phyloP scores from a whole-genome alignment of 1,140 invertebrate genomes.

The Zaprionus africanus region DNA sequence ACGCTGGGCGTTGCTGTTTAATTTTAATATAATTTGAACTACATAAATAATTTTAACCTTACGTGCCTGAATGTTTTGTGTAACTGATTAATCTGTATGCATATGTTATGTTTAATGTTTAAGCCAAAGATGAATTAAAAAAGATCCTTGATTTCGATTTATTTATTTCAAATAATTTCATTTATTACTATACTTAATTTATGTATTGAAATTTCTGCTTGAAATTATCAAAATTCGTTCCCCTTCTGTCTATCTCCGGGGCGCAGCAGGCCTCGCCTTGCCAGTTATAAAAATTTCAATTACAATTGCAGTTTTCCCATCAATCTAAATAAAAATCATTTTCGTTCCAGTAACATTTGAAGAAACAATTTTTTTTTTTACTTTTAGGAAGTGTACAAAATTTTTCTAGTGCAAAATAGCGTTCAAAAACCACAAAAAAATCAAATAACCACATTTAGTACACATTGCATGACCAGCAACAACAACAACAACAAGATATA shows the following conservation, averaged over 20 bases:
- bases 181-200: too few relatives aligned
- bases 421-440: constrained; percentile 21
- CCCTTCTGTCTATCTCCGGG: background rate
- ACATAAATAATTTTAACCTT: too few relatives aligned
- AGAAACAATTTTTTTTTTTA: constrained; percentile 29
- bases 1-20: background rate
- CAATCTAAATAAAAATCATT: constrained; percentile 28
- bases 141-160: too few relatives aligned
- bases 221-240: too few relatives aligned
- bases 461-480: background rate
- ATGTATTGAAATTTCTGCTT: too few relatives aligned
- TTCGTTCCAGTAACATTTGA: constrained; percentile 34
- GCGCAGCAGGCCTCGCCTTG: background rate
- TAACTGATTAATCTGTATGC: too few relatives aligned
- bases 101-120: too few relatives aligned
- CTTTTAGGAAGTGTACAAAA: constrained; percentile 53
- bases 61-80: too few relatives aligned
- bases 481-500: background rate
- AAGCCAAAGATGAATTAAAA: too few relatives aligned
- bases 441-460: background rate
- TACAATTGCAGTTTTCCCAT: background rate
- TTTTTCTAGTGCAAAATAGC: constrained; percentile 50
- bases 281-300: background rate
- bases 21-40: background rate
- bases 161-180: too few relatives aligned